A percentile compares a stretch with the other conserved stretches of the same genome.
These are phyloP conservation scores for Drosophila kokeensis DNA, from an alignment of 2,888 invertebrate genomes.

Conservation along the genomic window DNA sequence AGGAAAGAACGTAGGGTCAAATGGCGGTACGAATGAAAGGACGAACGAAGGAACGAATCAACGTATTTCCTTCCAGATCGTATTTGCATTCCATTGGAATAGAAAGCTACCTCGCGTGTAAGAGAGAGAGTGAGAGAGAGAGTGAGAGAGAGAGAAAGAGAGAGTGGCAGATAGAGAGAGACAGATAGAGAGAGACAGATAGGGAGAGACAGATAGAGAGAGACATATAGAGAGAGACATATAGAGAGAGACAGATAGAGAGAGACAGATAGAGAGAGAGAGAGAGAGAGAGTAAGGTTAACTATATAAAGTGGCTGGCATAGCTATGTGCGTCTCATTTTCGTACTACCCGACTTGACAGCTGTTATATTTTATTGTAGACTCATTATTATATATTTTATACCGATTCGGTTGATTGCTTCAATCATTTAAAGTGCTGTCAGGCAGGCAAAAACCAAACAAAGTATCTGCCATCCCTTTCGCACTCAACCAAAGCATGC, in stretches of 20 bases:
- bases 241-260: neutral
- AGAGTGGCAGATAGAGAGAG: no score
- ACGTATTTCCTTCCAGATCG: neutral
- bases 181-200: neutral
- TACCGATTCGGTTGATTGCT: neutral
- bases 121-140: no score
- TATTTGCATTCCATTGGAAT: neutral
- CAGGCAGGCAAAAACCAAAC: neutral
- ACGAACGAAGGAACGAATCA: neutral
- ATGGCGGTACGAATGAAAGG: no score
- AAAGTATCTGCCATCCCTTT: neutral
- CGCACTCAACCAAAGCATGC: neutral
- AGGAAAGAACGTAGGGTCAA: no score
- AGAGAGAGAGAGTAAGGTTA: neutral
- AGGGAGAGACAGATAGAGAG: neutral
- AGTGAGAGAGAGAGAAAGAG: no score
- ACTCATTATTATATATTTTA: neutral
- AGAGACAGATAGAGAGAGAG: neutral
- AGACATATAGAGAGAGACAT: no score
- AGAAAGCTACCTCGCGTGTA: no score
- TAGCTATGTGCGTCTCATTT: neutral
- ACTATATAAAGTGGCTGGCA: neutral
- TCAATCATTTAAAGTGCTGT: neutral
- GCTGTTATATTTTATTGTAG: neutral
- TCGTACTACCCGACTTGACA: neutral